Evolutionary conservation across 2,113 vertebrate genomes (phyloP), one percentile per base, ranked within the genome.

Genomic region (Guaruba guarouba): DNA sequence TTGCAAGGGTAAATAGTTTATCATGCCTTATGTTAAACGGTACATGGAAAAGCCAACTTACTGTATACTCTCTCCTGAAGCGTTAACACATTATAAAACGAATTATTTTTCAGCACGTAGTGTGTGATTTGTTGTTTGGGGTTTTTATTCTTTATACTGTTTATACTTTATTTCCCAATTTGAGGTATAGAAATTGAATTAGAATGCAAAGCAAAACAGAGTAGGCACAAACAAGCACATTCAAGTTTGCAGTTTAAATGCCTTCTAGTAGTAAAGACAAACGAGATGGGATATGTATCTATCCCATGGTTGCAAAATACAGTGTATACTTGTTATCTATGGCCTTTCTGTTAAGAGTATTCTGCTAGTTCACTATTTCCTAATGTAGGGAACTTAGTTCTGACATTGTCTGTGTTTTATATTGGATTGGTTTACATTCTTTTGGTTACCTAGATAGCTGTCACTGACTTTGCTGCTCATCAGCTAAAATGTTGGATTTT

Each of bases 1-100:
- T 99, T 94, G 99, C 99, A 31, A 98, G 98, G 98, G 99, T 99
- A 98, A 97, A 49, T 4, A 49, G 18, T 89, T 71, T 39, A 48
- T 28, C n/a, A 15, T 57, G 37, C 37, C 27, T 69, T 61, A 35
- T 62, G 17, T 68, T 55, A 85, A 85, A 67, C 35, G 13, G 24
- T 82, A 62, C 29, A 27, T 31, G 35, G 62, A 48, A 82, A 86
- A 61, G 44, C 31, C 61, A 71, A 68, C 35, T 88, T 83, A 81
- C 28, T 10, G 7, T 55, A 10, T 43, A 22, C 41, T 84, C 63
- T 35, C 52, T 84, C 10, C 63, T 73, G 37, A 37, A 80, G 69
- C 59, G 29, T 52, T 66, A 84, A 89, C 17, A 49, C 11, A 17
- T 49, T 91, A 41, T 22, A 49, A 86, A 94, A 2, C 6, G 8